Evolutionary conservation across 2,888 invertebrate genomes (phyloP), one percentile per base, ranked within the genome.

Genomic region (Sarcophaga rosellei): DNA sequence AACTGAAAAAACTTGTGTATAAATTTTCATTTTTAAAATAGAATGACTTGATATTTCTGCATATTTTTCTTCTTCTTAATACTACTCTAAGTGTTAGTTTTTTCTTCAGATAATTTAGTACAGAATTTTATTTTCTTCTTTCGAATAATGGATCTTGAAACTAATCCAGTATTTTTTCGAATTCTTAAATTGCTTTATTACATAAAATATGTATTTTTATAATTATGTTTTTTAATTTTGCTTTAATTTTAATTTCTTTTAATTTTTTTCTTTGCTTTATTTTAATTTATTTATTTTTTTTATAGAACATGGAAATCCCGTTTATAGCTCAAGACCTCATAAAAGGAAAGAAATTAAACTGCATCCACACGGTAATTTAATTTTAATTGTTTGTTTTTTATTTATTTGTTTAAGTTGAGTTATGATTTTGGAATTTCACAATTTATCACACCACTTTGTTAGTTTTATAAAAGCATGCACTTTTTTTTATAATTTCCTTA

Each of bases 301-400:
- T 93, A 17, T 17, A 92, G 92, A 92, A 91, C 90, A 91, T 90
- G 92, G 92, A 91, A 91, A 91, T 90, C 92, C 91, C 89, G 89
- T 92, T 90, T 92, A 91, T 91, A 91, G 90, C 90, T 89, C 91
- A 90, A 91, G 90, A 91, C 90, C 89, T 90, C 91, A 90, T 90
- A 92, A 92, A 92, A 91, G 93, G 93, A 93, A 92, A 92, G 92
- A 93, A 90, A 91, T 92, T 89, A 93, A 93, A 91, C 92, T 91
- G 89, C 92, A 92, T 91, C 90, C 92, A 92, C 90, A 92, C 90
- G 92, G 92, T 92, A 92, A 92, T 69, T 84, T 84, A 70, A 87
- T 85, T 72, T 21, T 75, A 65, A 65, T 84, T 83, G 63, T 86
- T 74, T 59, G 17, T 23, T 47, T 72, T 84, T 44, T 47, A n/a